Conservation (phyloP, 2,113 vertebrate species). For the Gnathonemus echidnorhynchus region DNA sequence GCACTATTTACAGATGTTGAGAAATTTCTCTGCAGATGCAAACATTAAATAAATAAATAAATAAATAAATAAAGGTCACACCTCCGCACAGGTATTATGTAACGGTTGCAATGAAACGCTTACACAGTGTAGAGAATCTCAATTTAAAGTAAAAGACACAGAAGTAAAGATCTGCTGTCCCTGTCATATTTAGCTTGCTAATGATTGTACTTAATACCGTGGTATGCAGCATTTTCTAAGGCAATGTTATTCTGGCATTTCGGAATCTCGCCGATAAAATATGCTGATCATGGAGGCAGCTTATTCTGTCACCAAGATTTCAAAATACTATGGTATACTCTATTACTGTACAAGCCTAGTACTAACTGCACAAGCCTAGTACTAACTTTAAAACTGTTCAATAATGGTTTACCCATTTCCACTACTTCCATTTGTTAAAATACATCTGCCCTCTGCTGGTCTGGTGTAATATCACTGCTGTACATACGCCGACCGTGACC, state of each 20-base stretch:
- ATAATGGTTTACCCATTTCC: not conserved
- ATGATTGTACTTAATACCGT: not conserved
- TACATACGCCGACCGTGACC: not conserved
- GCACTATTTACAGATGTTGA: constrained; percentile 98
- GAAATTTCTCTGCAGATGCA: constrained; percentile 88
- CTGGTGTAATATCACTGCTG: not conserved
- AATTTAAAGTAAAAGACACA: not conserved
- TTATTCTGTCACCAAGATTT: not conserved
- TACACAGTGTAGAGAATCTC: not conserved
- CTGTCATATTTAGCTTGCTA: not conserved
- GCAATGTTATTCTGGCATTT: not conserved
- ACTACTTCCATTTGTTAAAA: not conserved
- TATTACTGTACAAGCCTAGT: not conserved
- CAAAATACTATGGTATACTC: not conserved
- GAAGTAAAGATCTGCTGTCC: not conserved
- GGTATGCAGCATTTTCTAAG: not conserved
- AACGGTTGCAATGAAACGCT: not conserved
- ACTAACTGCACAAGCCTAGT: not conserved
- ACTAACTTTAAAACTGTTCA: not conserved
- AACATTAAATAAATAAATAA: not conserved
- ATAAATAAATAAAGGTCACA: not conserved
- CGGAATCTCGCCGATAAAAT: not conserved
- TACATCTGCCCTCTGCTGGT: not conserved
- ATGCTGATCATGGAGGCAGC: not conserved
- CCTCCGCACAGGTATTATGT: not conserved